A percentile compares a stretch with the other conserved stretches of the same genome.
phyloP scores from a whole-genome alignment of 37 sponge, comb jelly and placozoan genomes.

The Hexactinellida sp. region DNA sequence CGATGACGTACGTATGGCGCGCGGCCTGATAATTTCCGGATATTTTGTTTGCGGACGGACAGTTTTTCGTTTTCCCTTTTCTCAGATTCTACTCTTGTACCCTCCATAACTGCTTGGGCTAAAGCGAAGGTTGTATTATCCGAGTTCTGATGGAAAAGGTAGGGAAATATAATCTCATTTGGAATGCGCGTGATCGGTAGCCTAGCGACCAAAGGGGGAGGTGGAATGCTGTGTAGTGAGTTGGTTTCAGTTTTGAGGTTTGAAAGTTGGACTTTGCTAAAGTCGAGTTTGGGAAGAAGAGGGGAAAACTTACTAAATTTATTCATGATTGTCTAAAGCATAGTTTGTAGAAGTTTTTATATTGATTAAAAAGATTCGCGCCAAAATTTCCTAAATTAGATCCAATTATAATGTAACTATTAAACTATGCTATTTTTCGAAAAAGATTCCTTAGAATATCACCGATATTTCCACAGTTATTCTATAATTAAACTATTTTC shows the following conservation, averaged over 20 bases:
- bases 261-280: neutral
- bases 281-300: neutral
- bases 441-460: too few relatives aligned
- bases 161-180: neutral
- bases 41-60: neutral
- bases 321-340: neutral
- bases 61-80: neutral
- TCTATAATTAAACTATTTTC: too few relatives aligned
- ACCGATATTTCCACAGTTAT: too few relatives aligned
- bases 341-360: neutral
- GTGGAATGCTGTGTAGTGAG: neutral
- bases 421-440: neutral
- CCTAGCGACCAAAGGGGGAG: neutral
- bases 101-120: neutral
- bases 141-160: neutral
- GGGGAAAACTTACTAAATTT: neutral
- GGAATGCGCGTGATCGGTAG: neutral
- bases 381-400: neutral
- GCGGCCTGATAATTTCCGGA: constrained; percentile 13
- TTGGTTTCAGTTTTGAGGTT: neutral
- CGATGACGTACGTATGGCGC: neutral
- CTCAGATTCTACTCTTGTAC: neutral
- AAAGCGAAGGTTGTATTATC: neutral
- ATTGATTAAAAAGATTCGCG: neutral
- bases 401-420: neutral